Evolutionary conservation across 2,888 invertebrate genomes (phyloP).

Genomic region (Lithosia quadra): DNA sequence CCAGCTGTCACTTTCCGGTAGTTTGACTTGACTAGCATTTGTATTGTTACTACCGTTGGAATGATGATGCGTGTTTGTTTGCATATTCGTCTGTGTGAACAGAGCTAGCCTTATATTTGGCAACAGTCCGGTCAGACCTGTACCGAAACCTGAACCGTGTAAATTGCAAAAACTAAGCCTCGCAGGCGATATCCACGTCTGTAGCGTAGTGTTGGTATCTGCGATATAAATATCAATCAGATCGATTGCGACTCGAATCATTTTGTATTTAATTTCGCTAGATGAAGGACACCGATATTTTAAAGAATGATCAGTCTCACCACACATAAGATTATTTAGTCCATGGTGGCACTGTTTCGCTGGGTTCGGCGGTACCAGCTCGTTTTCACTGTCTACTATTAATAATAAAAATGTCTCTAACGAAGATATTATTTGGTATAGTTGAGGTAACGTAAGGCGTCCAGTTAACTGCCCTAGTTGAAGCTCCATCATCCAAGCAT

Average conservation of each 20-base stretch:
- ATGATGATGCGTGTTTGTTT: conserved; percentile 83
- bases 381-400: conserved; percentile 96
- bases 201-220: conserved; percentile 95
- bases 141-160: conserved; percentile 96
- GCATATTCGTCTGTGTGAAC: conserved; percentile 89
- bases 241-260: conserved; percentile 96
- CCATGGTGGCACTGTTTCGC: conserved; percentile 93
- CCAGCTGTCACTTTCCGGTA: conserved; percentile 91
- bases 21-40: conserved; percentile 73
- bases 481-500: conserved; percentile 98
- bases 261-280: conserved; percentile 96
- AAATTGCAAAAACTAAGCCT: conserved; percentile 96
- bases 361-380: conserved; percentile 93
- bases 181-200: conserved; percentile 95
- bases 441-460: conserved; percentile 94
- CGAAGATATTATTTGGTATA: conserved; percentile 95
- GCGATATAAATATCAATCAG: conserved; percentile 96
- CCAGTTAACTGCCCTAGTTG: conserved; percentile 97
- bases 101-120: conserved; percentile 90
- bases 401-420: conserved; percentile 95
- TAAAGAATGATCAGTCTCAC: conserved; percentile 89
- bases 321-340: conserved; percentile 89
- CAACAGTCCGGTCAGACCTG: conserved; percentile 95
- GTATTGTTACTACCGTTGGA: conserved; percentile 84
- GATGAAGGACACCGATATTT: conserved; percentile 93